Base-by-base conservation (phyloP, 2,113 vertebrate species). In the Acanthochromis polyacanthus region DNA sequence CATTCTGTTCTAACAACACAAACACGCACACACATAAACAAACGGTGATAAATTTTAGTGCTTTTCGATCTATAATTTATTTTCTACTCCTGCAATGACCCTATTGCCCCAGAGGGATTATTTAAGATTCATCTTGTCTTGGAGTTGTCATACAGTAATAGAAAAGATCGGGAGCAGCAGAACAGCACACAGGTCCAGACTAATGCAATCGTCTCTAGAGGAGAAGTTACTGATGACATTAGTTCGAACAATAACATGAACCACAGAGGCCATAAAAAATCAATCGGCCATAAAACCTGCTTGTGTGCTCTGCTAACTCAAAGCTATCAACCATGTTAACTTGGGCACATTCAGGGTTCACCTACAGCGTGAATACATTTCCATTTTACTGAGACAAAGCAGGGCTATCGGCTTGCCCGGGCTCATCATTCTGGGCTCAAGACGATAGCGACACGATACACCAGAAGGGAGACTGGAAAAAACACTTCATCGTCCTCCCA, bases 181-280 rank as follows among this genome's bases (percentile, higher is more conserved):
- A 65, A 25, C 60, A 38, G 70, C 70, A 69, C 65, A 70, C 62
- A 71, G 71, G 66, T 22, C 61, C 51, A 14, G 22, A 46, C 62
- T 89, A 82, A 90, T 89, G 73, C 67, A 85, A 78, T 76, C 52
- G 14, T 64, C 81, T 89, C 70, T 75, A 80, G 84, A 82, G 66
- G 59, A 82, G 81, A 22, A 85, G 68, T 80, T 82, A 59, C 69
- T 79, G 79, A 89, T 85, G 81, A 79, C 85, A 89, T 88, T 86
- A 89, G 48, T 15, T 28, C 89, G 89, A 91, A 72, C 43, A 71
- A 91, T 85, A 81, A 82, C 75, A 78, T 20, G 71, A 70, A 53
- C 19, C 86, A 81, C 59, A 65, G 56, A 81, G 64, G 69, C 83
- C 85, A 78, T 87, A 83, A 87, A 87, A 73, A 77, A 78, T 20